These are phyloP conservation scores for Nanorana parkeri DNA, from an alignment of 2,113 vertebrate genomes.

Conservation along the genomic window DNA sequence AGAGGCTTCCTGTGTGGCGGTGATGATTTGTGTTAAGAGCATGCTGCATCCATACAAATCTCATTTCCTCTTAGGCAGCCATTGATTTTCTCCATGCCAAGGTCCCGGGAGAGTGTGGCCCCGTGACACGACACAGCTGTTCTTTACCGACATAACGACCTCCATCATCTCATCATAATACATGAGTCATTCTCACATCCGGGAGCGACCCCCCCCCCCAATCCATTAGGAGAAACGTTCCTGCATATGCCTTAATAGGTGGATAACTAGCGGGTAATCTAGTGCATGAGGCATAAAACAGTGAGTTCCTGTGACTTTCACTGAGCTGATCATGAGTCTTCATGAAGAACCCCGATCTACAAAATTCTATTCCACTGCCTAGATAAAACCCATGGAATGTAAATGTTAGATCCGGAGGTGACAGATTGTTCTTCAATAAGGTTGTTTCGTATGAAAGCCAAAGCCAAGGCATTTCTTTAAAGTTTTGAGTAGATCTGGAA, in stretches of 20 bases:
- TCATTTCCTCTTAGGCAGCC: background rate
- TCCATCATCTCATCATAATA: slow-evolving; percentile 20
- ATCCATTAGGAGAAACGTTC: slow-evolving; percentile 19
- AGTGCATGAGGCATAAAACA: background rate
- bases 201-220: background rate
- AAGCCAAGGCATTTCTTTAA: too few relatives aligned
- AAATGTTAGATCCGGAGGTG: too few relatives aligned
- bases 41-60: background rate
- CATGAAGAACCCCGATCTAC: too few relatives aligned
- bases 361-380: too few relatives aligned
- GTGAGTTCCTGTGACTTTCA: background rate
- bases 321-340: too few relatives aligned
- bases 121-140: background rate
- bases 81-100: background rate
- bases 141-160: background rate
- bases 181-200: slow-evolving; percentile 1
- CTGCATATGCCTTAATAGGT: background rate
- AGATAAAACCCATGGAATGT: too few relatives aligned
- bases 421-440: too few relatives aligned
- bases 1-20: background rate
- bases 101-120: background rate
- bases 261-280: slow-evolving; percentile 16
- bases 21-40: background rate
- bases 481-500: too few relatives aligned
- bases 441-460: too few relatives aligned